Percentiles rank a stretch among this genome's conserved stretches.
phyloP scores from a whole-genome alignment of 1,140 invertebrate genomes.

The Achroia grisella region DNA sequence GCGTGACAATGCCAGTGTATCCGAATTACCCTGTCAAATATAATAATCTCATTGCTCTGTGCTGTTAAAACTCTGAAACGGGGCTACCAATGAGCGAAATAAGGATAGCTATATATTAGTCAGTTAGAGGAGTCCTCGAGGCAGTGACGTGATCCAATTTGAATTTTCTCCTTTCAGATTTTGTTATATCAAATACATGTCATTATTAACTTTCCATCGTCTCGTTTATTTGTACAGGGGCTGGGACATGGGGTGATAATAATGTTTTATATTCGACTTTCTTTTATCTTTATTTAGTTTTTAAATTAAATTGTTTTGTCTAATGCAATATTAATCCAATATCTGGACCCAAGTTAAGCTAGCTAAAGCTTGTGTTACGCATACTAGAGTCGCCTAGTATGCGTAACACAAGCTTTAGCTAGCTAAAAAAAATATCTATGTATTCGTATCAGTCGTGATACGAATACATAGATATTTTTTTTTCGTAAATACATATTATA shows the following conservation, averaged over 20 bases:
- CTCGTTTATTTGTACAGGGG: slow-evolving; percentile 2
- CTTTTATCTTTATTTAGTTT: no score
- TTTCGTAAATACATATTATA: no score
- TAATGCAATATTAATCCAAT: no score
- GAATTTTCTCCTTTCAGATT: slow-evolving; percentile 53
- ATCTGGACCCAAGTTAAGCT: no score
- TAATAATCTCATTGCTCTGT: slow-evolving; percentile 46
- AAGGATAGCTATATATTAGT: slow-evolving; percentile 9
- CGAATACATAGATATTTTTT: no score
- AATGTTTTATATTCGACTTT: not conserved
- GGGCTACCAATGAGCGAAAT: slow-evolving; percentile 14
- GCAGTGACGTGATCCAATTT: slow-evolving; percentile 56
- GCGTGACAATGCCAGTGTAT: slow-evolving; percentile 50
- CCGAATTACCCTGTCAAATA: slow-evolving; percentile 64
- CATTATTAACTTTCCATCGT: slow-evolving; percentile 22
- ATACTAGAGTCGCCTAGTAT: no score
- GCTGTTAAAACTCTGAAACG: slow-evolving; percentile 40
- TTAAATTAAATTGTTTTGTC: no score
- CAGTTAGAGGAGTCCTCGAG: slow-evolving; percentile 8
- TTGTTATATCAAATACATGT: slow-evolving; percentile 45
- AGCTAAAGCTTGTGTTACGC: no score
- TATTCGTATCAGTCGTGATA: no score
- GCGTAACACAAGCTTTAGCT: no score
- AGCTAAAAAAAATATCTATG: no score
- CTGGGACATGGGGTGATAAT: slow-evolving; percentile 4